Conservation (phyloP, 2,888 invertebrate genomes). For the Chaetogeoica ovagalla region DNA sequence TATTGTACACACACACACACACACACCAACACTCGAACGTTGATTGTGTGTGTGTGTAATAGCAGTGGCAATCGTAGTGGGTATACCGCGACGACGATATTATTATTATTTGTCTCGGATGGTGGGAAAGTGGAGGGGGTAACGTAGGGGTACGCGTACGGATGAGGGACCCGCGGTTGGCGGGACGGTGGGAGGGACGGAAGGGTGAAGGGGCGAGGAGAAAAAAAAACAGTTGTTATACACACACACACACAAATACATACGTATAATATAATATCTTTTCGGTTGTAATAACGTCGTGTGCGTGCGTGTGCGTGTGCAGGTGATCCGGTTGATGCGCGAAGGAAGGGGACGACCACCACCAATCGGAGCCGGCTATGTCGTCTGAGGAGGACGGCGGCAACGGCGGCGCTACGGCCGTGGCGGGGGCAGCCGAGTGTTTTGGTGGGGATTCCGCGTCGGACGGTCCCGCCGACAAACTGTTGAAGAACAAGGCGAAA, state of each 20-base stretch:
- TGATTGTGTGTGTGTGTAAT: not conserved
- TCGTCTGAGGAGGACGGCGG: slow-evolving; percentile 53
- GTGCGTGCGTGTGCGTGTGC: slow-evolving; percentile 40
- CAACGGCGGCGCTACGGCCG: slow-evolving; percentile 38
- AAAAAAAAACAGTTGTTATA: slow-evolving; percentile 48
- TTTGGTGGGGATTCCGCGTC: slow-evolving; percentile 28
- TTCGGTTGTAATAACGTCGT: not conserved
- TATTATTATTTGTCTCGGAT: too few species aligned
- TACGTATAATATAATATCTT: not conserved
- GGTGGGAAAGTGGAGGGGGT: not conserved
- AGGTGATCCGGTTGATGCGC: slow-evolving; percentile 53
- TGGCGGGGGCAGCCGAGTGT: slow-evolving; percentile 46
- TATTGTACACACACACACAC: not conserved
- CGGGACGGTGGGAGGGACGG: not conserved
- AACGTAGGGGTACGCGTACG: not conserved
- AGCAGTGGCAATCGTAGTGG: not conserved
- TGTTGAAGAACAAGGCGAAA: slow-evolving; percentile 91
- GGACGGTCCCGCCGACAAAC: slow-evolving; percentile 64
- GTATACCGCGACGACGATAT: not conserved
- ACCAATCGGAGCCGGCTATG: slow-evolving; percentile 51
- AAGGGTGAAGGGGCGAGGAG: not conserved
- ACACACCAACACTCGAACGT: too few species aligned
- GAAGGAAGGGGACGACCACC: slow-evolving; percentile 49
- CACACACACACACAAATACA: not conserved
- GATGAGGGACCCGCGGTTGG: too few species aligned